Percentiles rank a stretch among this genome's conserved stretches.
Conservation (phyloP, 2,113 vertebrate genomes). For the Dasypus novemcinctus region DNA sequence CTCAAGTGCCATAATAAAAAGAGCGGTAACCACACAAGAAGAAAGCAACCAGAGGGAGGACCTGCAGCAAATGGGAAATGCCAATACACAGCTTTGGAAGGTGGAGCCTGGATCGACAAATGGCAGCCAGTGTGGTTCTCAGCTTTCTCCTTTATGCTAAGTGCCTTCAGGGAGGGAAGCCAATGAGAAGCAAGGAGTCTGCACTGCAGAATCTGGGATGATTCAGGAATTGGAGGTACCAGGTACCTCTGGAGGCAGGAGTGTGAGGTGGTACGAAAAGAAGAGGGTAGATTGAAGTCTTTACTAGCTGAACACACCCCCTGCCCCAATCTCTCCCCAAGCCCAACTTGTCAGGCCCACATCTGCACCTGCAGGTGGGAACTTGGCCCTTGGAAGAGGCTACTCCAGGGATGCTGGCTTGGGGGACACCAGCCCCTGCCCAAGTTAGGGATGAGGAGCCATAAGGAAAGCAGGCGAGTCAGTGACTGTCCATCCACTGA, state of each 20-base stretch:
- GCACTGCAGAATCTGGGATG: neutral
- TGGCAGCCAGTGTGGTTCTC: neutral
- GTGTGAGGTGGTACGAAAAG: rapidly evolving
- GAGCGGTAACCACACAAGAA: neutral
- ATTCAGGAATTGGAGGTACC: neutral
- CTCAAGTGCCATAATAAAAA: neutral
- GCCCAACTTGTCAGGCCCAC: neutral
- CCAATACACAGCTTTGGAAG: neutral
- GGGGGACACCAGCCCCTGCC: neutral
- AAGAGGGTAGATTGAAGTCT: neutral
- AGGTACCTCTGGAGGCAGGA: neutral
- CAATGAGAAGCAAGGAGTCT: no score
- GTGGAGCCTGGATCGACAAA: neutral
- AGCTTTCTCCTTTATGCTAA: neutral
- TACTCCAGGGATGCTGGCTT: rapidly evolving
- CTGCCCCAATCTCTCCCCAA: neutral
- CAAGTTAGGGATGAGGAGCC: neutral
- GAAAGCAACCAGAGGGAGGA: neutral
- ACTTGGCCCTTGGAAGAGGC: neutral
- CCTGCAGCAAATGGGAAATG: neutral
- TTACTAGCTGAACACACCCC: neutral
- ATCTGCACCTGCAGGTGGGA: neutral
- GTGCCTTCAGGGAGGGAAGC: neutral
- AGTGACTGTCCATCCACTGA: neutral
- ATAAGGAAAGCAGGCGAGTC: neutral